These are phyloP conservation scores for Eufriesea mexicana DNA, from an alignment of 1,140 invertebrate species.

Conservation along the genomic window DNA sequence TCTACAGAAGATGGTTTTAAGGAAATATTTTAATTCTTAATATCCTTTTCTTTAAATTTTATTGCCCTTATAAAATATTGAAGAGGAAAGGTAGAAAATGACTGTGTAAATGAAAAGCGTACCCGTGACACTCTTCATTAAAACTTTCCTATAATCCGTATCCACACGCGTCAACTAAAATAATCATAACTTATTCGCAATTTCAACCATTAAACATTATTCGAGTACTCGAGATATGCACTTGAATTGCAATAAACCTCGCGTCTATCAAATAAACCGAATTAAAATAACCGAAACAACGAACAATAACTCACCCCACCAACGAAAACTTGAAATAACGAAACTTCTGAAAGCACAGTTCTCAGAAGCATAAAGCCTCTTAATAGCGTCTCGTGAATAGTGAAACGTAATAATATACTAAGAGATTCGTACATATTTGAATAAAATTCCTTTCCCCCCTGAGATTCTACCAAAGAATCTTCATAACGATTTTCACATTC, in stretches of 20 bases:
- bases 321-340: background rate
- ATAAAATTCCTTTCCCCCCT: background rate
- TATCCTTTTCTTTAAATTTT: too few species aligned
- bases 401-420: background rate
- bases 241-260: background rate
- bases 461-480: background rate
- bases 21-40: too few species aligned
- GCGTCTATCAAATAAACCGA: background rate
- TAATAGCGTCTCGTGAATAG: background rate
- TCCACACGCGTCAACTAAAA: too few species aligned
- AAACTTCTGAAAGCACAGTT: slow-evolving; percentile 2
- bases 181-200: background rate
- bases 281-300: slow-evolving; percentile 8
- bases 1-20: too few species aligned
- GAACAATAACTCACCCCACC: background rate
- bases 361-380: background rate
- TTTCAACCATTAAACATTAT: background rate
- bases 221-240: background rate
- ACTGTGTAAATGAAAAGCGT: too few species aligned
- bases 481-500: background rate
- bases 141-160: too few species aligned
- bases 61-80: too few species aligned
- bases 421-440: background rate
- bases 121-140: too few species aligned
- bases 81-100: too few species aligned